phyloP scores from a whole-genome alignment of 2,797 vertebrate species.

The Mormyrus hasselquistii region DNA sequence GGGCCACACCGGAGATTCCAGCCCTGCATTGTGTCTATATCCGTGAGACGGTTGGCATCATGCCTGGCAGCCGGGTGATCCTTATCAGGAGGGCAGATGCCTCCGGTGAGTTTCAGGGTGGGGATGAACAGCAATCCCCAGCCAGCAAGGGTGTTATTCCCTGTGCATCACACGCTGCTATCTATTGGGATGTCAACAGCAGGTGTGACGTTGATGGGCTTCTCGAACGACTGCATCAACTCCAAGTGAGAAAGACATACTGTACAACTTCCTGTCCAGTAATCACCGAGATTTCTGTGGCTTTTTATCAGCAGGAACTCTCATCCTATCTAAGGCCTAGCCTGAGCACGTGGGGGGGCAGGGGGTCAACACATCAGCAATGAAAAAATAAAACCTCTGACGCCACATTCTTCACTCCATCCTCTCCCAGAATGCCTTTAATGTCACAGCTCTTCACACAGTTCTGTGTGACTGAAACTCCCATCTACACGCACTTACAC shows the following conservation, averaged over 20 bases:
- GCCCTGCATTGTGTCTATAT: not conserved
- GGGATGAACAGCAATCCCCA: not conserved
- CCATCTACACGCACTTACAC: not conserved
- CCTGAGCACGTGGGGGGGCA: not conserved
- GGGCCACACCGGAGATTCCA: not conserved
- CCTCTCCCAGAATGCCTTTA: not conserved
- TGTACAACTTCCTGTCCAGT: not conserved
- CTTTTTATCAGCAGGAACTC: not conserved
- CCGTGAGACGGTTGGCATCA: not conserved
- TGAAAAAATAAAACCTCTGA: not conserved
- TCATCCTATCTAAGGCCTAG: not conserved
- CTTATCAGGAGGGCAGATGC: not conserved
- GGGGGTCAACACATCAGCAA: not conserved
- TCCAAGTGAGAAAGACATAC: not conserved
- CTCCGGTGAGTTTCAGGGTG: not conserved
- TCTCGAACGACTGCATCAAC: not conserved
- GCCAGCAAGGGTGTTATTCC: not conserved
- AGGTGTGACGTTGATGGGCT: not conserved
- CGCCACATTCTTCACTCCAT: not conserved
- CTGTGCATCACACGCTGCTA: not conserved
- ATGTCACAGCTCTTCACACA: not conserved
- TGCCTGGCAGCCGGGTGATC: not conserved
- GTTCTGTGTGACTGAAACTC: not conserved
- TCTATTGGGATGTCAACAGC: not conserved
- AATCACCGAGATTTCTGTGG: not conserved